These are phyloP conservation scores for Struthidea cinerea DNA, from an alignment of 2,113 vertebrate species.

Conservation along the genomic window DNA sequence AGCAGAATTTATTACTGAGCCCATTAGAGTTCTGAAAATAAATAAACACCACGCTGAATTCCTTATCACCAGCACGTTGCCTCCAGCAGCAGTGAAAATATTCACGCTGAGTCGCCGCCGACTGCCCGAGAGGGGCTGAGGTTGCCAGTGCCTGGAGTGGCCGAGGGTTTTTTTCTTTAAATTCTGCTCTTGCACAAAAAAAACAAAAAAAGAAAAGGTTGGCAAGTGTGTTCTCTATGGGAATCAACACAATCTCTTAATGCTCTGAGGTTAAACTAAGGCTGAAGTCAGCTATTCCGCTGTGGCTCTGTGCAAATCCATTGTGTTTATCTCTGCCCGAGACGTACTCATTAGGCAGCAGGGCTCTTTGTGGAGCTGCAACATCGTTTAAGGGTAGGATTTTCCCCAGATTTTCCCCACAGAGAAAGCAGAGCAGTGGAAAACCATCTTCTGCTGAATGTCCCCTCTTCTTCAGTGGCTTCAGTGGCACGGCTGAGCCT, in stretches of 20 bases:
- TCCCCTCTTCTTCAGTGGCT: neutral
- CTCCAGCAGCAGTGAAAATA: constrained; percentile 40
- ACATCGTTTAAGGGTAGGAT: neutral
- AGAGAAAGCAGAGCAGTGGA: neutral
- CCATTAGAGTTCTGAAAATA: neutral
- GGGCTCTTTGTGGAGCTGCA: neutral
- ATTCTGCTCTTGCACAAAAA: neutral
- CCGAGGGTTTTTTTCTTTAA: neutral
- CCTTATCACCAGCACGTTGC: neutral
- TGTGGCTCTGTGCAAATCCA: neutral
- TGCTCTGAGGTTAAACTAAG: neutral
- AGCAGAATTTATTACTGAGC: constrained; percentile 2
- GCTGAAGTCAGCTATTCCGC: constrained; percentile 19
- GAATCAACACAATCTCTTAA: neutral
- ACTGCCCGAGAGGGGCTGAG: neutral
- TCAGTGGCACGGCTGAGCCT: accelerated
- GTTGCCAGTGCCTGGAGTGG: neutral
- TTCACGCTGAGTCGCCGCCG: neutral
- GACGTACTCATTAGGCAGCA: neutral
- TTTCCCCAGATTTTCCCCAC: neutral
- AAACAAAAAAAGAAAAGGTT: neutral
- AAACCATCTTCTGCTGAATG: neutral
- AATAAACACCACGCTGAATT: neutral
- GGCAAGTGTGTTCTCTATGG: neutral
- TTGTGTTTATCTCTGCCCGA: neutral